Evolutionary conservation across 2,888 invertebrate genomes (phyloP), one percentile per base, ranked within the genome.

Genomic region (Carcina quercana): DNA sequence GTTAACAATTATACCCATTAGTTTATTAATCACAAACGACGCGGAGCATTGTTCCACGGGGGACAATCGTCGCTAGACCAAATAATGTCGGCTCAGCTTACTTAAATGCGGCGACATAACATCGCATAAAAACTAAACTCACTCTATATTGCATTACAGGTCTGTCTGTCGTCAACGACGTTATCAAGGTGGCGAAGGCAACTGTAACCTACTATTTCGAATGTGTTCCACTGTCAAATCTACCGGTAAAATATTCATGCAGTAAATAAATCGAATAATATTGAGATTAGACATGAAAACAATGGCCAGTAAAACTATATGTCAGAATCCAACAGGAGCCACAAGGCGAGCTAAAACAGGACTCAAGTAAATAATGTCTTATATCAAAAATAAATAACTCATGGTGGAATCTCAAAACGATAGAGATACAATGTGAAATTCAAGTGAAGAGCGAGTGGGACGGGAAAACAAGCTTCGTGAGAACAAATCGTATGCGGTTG

Each of bases 41-140:
- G 50, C 50, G 45, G 40, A 57, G 69, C 80, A 82, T 80, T 82
- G 80, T 80, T 82, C 75, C 51, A 45, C 43, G 37, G 53, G 31
- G 69, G 74, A 78, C 79, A 76, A 74, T 75, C 70, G 72, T 54
- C 47, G 67, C 73, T 80, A 82, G 80, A 82, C 80, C 73, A 82
- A 80, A 80, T 82, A 82, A 68, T 56, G 46, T 35, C 59, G 59
- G 55, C 56, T 72, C 71, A 49, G 45, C 56, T 75, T 75, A 73
- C 71, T 47, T 55, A 54, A 66, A 64, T 58, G 55, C 49, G 53
- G 42, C 58, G 57, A 59, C 51, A 46, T 52, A 54, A 51, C 53
- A 53, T 47, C 41, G 37, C 58, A 58, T 58, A 71, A 24, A 73
- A 67, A 52, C 50, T 46, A 41, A 43, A 42, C 47, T n/a, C n/a